These are phyloP conservation scores for Aethina tumida DNA, from an alignment of 1,140 invertebrate species.

Conservation along the genomic window DNA sequence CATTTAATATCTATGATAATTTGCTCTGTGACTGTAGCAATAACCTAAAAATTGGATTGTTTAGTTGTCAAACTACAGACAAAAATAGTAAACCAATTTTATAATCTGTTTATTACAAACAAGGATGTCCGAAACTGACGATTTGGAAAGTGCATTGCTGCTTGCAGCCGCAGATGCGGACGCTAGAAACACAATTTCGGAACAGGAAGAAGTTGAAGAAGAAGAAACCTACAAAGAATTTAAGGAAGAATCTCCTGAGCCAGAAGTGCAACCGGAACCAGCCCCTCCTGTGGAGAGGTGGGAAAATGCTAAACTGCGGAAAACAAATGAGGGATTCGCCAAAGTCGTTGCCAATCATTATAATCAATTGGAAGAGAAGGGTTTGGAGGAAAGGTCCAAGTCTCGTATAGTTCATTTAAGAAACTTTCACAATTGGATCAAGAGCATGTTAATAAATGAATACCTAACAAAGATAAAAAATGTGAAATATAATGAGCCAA, in stretches of 20 bases:
- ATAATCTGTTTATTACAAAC: too few species aligned
- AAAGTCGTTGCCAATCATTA: constrained; percentile 74
- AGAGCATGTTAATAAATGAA: constrained; percentile 83
- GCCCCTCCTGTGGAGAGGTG: not conserved
- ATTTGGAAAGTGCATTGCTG: constrained; percentile 32
- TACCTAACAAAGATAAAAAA: constrained; percentile 54
- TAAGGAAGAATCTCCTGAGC: constrained; percentile 4
- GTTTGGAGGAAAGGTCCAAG: constrained; percentile 63
- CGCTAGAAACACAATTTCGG: constrained; percentile 21
- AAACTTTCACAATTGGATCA: constrained; percentile 99
- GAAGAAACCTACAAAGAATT: constrained; percentile 6
- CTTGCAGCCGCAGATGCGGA: constrained; percentile 32
- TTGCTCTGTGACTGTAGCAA: too few species aligned
- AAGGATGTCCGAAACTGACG: constrained; percentile 23
- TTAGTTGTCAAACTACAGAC: too few species aligned
- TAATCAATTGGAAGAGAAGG: constrained; percentile 73
- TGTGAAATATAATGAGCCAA: constrained; percentile 44
- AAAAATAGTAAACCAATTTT: too few species aligned
- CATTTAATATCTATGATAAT: too few species aligned
- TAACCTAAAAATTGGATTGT: too few species aligned
- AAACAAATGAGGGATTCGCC: constrained; percentile 22
- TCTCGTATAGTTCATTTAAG: constrained; percentile 88
- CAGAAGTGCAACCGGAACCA: constrained; percentile 3
- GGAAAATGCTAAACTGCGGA: not conserved
- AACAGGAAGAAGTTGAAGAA: constrained; percentile 9